Percentiles rank a stretch among this genome's conserved stretches.
Evolutionary conservation across 1,140 invertebrate species (phyloP).

Genomic region (Aporrectodea caliginosa): DNA sequence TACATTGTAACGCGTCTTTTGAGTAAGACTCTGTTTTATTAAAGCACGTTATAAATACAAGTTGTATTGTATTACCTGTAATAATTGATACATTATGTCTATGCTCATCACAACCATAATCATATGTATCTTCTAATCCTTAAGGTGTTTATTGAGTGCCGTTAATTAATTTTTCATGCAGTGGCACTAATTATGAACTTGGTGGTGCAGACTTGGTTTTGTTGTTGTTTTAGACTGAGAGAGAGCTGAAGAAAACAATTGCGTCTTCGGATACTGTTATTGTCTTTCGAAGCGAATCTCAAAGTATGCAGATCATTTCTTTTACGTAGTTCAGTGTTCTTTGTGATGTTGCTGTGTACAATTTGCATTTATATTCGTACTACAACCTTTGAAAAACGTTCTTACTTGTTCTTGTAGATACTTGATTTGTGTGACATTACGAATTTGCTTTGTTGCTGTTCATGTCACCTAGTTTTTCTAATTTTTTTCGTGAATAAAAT

Average conservation of each 20-base stretch:
- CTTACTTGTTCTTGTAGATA: not conserved
- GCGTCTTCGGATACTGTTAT: not conserved
- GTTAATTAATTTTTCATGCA: not conserved
- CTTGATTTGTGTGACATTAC: no score
- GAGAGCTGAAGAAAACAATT: conserved; percentile 12
- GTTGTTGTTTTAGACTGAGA: conserved; percentile 7
- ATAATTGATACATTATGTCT: no score
- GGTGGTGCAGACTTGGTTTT: not conserved
- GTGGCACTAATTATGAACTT: not conserved
- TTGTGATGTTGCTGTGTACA: not conserved
- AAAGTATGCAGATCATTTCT: not conserved
- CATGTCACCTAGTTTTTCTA: not conserved
- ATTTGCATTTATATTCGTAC: not conserved
- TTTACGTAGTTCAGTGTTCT: not conserved
- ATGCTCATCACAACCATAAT: no score
- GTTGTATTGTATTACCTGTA: no score
- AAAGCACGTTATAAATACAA: no score
- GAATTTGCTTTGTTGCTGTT: not conserved
- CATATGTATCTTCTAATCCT: no score
- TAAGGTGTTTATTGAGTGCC: no score
- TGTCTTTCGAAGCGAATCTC: not conserved
- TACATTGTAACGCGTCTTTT: no score
- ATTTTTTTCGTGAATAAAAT: not conserved
- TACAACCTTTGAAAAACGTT: not conserved
- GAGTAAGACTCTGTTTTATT: no score